A percentile compares a stretch with the other conserved stretches of the same genome.
Evolutionary conservation across 2,113 vertebrate genomes (phyloP).

Genomic region (Tauraco erythrolophus): DNA sequence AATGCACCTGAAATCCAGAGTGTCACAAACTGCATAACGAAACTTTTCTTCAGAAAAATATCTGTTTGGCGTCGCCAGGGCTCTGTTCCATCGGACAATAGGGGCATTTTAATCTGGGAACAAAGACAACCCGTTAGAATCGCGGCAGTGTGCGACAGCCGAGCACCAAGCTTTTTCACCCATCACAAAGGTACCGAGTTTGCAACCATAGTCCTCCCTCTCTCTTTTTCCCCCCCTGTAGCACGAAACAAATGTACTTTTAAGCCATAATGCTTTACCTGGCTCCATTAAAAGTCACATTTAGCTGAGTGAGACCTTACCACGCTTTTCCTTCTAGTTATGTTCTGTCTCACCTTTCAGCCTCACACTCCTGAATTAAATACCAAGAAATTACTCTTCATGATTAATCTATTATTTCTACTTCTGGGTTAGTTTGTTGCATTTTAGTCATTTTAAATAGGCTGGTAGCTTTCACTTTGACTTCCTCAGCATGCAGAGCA

Average conservation of each 20-base stretch:
- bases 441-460: background rate
- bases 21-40: constrained; percentile 71
- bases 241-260: background rate
- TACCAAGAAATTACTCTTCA: background rate
- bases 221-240: background rate
- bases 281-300: background rate
- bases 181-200: background rate
- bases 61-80: constrained; percentile 88
- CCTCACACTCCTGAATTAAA: background rate
- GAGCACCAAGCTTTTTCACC: background rate
- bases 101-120: constrained; percentile 86
- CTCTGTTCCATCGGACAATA: constrained; percentile 91
- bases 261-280: background rate
- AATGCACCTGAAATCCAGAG: constrained; percentile 72
- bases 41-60: constrained; percentile 86
- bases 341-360: background rate
- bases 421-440: background rate
- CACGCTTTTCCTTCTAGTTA: background rate
- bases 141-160: background rate
- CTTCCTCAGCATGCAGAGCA: background rate
- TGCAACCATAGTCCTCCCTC: background rate
- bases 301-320: background rate
- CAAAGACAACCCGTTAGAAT: constrained; percentile 40
- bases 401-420: background rate
- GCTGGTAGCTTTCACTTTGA: background rate